phyloP scores from a whole-genome alignment of 2,113 vertebrate genomes.

The Cisticola juncidis region DNA sequence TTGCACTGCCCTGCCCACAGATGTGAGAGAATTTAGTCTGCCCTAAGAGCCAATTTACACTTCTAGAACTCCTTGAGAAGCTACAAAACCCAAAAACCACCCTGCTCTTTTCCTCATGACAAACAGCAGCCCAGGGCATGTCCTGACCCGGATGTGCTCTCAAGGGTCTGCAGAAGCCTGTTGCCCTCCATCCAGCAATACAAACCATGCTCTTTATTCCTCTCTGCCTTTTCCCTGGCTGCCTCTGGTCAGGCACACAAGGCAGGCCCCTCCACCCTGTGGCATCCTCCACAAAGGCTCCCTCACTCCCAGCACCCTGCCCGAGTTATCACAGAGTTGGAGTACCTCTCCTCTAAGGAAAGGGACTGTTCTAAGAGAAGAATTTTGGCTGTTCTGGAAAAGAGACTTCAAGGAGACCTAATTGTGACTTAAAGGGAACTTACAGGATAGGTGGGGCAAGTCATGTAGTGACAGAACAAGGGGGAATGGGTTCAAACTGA shows the following conservation, averaged over 20 bases:
- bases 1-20: fast-evolving
- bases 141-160: background rate
- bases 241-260: background rate
- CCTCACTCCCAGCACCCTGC: background rate
- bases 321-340: background rate
- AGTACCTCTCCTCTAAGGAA: background rate
- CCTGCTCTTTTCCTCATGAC: background rate
- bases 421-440: background rate
- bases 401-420: background rate
- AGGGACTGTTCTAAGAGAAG: background rate
- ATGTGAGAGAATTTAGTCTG: background rate
- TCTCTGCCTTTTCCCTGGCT: background rate
- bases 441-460: background rate
- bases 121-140: background rate
- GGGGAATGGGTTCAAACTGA: background rate
- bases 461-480: background rate
- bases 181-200: background rate
- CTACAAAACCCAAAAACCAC: background rate
- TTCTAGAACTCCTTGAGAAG: background rate
- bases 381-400: background rate
- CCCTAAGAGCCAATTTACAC: background rate
- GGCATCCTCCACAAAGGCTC: background rate
- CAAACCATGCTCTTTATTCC: fast-evolving
- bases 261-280: background rate
- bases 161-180: background rate